Conservation (phyloP, 2,888 invertebrate species). For the Chouioia cunea region DNA sequence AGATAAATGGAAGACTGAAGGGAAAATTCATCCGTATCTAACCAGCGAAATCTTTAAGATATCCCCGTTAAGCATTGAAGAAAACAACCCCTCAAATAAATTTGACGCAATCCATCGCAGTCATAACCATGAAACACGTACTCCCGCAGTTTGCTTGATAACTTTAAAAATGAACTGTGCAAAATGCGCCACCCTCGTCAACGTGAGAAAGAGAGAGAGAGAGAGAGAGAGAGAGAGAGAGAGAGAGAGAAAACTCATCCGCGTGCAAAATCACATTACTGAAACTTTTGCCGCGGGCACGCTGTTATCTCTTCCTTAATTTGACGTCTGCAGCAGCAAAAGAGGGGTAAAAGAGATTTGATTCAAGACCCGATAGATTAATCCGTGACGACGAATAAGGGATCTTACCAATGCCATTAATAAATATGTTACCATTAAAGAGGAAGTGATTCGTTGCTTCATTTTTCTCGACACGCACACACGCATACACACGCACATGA, state of each 20-base stretch:
- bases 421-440: too few species aligned
- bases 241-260: slow-evolving; percentile 8
- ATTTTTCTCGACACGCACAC: slow-evolving; percentile 1
- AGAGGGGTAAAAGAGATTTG: slow-evolving; percentile 27
- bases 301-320: slow-evolving; percentile 33
- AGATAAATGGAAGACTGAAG: too few species aligned
- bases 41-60: too few species aligned
- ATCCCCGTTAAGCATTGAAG: too few species aligned
- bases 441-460: too few species aligned
- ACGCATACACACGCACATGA: not conserved
- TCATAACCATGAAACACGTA: too few species aligned
- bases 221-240: slow-evolving; percentile 9
- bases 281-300: slow-evolving; percentile 43
- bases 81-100: too few species aligned
- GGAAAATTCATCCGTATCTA: too few species aligned
- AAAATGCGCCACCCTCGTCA: not conserved
- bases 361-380: slow-evolving; percentile 42
- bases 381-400: slow-evolving; percentile 12
- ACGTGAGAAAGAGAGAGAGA: slow-evolving; percentile 30
- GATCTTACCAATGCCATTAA: too few species aligned
- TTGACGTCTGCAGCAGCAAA: not conserved
- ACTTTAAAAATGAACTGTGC: too few species aligned
- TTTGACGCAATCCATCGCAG: too few species aligned
- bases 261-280: slow-evolving; percentile 28
- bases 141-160: too few species aligned